These are phyloP conservation scores for Colletes collaris DNA, from an alignment of 2,888 invertebrate species.

Conservation along the genomic window DNA sequence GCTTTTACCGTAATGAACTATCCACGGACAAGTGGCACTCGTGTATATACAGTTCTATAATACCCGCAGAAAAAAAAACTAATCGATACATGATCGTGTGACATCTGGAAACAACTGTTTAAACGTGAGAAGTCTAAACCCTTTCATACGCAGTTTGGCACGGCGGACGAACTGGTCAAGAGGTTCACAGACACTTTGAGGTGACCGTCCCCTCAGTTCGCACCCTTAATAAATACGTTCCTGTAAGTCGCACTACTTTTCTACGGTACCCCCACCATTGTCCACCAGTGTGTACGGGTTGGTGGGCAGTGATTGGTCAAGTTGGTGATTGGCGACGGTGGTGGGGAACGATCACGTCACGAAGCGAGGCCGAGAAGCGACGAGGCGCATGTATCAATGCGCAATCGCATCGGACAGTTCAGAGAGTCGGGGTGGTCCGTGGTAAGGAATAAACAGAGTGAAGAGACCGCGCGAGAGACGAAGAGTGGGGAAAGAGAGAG, in stretches of 20 bases:
- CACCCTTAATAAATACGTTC: slow-evolving; percentile 59
- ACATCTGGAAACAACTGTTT: slow-evolving; percentile 40
- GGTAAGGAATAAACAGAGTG: slow-evolving; percentile 79
- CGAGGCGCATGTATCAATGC: slow-evolving; percentile 78
- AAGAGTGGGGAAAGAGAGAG: slow-evolving; percentile 67
- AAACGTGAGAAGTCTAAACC: slow-evolving; percentile 46
- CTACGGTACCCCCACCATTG: slow-evolving; percentile 57
- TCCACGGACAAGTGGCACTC: neutral
- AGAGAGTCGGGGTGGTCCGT: slow-evolving; percentile 75
- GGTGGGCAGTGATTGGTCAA: slow-evolving; percentile 66
- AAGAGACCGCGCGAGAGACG: slow-evolving; percentile 69
- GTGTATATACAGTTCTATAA: neutral
- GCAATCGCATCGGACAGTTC: slow-evolving; percentile 81
- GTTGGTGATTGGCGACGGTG: slow-evolving; percentile 42
- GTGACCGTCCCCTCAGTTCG: slow-evolving; percentile 52
- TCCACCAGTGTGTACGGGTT: slow-evolving; percentile 66
- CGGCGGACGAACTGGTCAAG: slow-evolving; percentile 23
- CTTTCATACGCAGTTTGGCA: slow-evolving; percentile 40
- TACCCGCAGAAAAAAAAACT: neutral
- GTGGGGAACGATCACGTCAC: slow-evolving; percentile 70
- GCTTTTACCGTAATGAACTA: neutral
- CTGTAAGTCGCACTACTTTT: slow-evolving; percentile 71
- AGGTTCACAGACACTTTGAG: slow-evolving; percentile 48
- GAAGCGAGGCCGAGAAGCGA: slow-evolving; percentile 73
- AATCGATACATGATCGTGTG: slow-evolving; percentile 34